Base-by-base conservation (phyloP, 2,113 vertebrate genomes). In the Xyliphius kryptos region DNA sequence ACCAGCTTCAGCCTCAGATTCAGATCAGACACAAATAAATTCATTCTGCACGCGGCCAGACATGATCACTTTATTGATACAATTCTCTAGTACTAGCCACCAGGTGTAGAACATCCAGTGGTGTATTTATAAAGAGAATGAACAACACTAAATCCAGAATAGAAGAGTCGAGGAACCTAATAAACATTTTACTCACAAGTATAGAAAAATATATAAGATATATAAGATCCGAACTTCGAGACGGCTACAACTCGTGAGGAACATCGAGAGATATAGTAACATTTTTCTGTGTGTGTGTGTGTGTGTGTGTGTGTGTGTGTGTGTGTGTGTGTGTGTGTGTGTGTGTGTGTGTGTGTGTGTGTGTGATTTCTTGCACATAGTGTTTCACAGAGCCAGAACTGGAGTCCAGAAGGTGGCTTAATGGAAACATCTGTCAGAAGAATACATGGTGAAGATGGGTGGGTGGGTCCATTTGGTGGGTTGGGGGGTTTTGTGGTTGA, bases 151-250 rank as follows among this genome's bases (percentile, higher is more conserved):
- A 32, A 66, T 66, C 47, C 17, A 44, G 38, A 61, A 44, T 48
- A 53, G 67, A 66, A 72, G 64, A 68, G 67, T 49, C 17, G 32
- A 50, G 77, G 76, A 82, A 80, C 68, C 50, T 54, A 53, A 67
- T 69, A 78, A 66, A 69, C 67, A 20, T 56, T 78, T 69, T 81
- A 52, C 62, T 71, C 61, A 72, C 77, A 79, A 79, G 77, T 70
- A 73, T 86, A 86, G 78, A 88, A 86, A 88, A 86, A 88, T 85
- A 88, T 85, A 88, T 81, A 83, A 83, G 83, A 88, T 85, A 88
- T 85, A 88, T 81, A 83, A 83, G 83, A 81, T 83, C 76, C 72
- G 72, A 72, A 74, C 72, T 80, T 82, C 80, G 64, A 66, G 77
- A 72, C 80, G 67, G 65, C 56, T 59, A 80, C 54, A 65, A 75